Evolutionary conservation across 2,113 vertebrate genomes (phyloP).

Genomic region (Phylloscopus whistleri): DNA sequence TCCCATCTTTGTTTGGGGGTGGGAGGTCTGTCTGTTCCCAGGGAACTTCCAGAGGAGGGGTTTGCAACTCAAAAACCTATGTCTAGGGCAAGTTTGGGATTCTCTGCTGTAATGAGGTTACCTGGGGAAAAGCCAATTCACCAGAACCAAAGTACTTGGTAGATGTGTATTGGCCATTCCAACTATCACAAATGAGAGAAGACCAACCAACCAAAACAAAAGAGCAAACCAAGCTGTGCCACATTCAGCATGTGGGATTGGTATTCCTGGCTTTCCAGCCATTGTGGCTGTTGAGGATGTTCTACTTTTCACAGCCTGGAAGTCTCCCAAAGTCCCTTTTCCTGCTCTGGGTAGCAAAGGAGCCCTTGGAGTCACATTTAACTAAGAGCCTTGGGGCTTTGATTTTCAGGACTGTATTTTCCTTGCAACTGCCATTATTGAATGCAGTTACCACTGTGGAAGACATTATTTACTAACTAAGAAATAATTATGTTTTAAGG

Average conservation of each 20-base stretch:
- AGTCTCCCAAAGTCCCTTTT: neutral
- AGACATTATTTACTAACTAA: neutral
- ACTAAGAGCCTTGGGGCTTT: neutral
- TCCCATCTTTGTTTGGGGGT: neutral
- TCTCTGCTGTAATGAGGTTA: neutral
- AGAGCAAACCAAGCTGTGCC: neutral
- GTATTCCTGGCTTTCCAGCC: neutral
- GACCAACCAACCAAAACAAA: neutral
- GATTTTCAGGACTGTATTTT: neutral
- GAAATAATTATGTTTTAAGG: neutral
- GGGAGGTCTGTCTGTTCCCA: neutral
- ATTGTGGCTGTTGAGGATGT: neutral
- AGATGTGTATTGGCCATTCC: neutral
- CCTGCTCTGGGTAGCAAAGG: neutral
- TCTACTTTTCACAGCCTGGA: fast-evolving
- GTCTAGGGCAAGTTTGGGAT: neutral
- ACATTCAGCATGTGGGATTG: neutral
- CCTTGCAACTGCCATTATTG: neutral
- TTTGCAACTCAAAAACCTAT: neutral
- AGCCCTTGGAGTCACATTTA: neutral
- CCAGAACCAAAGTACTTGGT: neutral
- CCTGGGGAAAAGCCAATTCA: neutral
- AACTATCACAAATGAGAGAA: neutral
- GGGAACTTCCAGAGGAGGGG: neutral
- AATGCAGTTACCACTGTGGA: neutral